phyloP scores from a whole-genome alignment of 2,113 vertebrate genomes.

The Nannobrachium achirus region DNA sequence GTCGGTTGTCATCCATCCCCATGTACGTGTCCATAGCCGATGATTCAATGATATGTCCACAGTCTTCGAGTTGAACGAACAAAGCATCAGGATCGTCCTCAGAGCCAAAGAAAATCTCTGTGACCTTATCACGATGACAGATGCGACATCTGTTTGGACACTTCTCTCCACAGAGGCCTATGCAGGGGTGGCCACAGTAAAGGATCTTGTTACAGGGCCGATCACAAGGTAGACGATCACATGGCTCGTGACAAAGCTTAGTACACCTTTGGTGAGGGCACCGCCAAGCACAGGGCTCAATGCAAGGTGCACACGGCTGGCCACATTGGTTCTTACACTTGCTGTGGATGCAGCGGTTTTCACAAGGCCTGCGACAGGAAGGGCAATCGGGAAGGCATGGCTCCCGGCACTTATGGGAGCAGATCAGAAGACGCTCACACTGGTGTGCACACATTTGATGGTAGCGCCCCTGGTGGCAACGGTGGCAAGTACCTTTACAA shows the following conservation, averaged over 20 bases:
- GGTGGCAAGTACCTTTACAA: slow-evolving; percentile 85
- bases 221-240: slow-evolving; percentile 85
- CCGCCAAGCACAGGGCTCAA: slow-evolving; percentile 87
- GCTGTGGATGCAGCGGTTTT: slow-evolving; percentile 91
- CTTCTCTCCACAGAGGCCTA: slow-evolving; percentile 90
- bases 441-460: slow-evolving; percentile 78
- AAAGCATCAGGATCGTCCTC: slow-evolving; percentile 86
- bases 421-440: slow-evolving; percentile 84
- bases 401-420: slow-evolving; percentile 87
- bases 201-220: slow-evolving; percentile 81
- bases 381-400: slow-evolving; percentile 86
- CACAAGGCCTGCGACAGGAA: slow-evolving; percentile 80
- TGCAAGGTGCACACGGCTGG: slow-evolving; percentile 83
- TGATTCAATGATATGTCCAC: slow-evolving; percentile 86
- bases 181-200: slow-evolving; percentile 87
- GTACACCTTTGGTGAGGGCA: slow-evolving; percentile 87
- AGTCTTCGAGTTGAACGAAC: slow-evolving; percentile 91
- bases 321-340: slow-evolving; percentile 86
- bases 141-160: slow-evolving; percentile 89
- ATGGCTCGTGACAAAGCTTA: slow-evolving; percentile 90
- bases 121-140: slow-evolving; percentile 86
- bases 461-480: slow-evolving; percentile 86
- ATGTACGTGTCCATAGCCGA: slow-evolving; percentile 85
- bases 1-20: slow-evolving; percentile 66
- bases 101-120: slow-evolving; percentile 90